Conservation (phyloP, 2,113 vertebrate species). For the Oxyruncus cristatus region DNA sequence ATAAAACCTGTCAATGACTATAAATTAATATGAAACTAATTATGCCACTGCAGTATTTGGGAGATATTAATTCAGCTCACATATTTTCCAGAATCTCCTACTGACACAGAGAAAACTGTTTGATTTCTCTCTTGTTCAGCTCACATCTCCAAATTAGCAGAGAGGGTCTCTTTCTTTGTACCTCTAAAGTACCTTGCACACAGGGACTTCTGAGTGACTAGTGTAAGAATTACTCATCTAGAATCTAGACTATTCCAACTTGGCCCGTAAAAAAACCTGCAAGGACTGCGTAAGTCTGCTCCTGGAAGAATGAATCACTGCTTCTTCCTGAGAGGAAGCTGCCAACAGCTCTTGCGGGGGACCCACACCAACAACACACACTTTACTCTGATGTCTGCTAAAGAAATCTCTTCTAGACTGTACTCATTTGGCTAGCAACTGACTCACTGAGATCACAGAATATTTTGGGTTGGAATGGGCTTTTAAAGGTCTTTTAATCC, state of each 20-base stretch:
- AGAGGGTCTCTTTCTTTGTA: background rate
- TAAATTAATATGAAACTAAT: background rate
- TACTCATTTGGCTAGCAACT: background rate
- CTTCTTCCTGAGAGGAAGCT: slow-evolving; percentile 10
- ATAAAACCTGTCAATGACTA: background rate
- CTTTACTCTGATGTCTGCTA: slow-evolving; percentile 16
- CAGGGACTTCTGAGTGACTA: background rate
- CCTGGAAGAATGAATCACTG: slow-evolving; percentile 40
- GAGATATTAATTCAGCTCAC: background rate
- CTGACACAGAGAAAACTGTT: background rate
- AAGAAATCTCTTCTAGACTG: background rate
- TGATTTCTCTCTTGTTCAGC: background rate
- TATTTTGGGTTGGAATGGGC: background rate
- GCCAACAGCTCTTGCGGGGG: slow-evolving; percentile 14
- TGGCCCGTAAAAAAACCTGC: background rate
- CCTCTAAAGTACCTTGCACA: background rate
- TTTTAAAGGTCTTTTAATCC: background rate
- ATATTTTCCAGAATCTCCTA: background rate
- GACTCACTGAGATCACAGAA: background rate
- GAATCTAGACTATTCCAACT: slow-evolving; percentile 9
- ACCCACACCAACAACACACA: background rate
- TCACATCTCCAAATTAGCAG: background rate
- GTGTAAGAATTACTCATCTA: slow-evolving; percentile 11
- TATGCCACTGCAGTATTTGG: background rate
- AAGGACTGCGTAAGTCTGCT: background rate